phyloP scores from a whole-genome alignment of 2,113 vertebrate species.

The Ciconia maguari region DNA sequence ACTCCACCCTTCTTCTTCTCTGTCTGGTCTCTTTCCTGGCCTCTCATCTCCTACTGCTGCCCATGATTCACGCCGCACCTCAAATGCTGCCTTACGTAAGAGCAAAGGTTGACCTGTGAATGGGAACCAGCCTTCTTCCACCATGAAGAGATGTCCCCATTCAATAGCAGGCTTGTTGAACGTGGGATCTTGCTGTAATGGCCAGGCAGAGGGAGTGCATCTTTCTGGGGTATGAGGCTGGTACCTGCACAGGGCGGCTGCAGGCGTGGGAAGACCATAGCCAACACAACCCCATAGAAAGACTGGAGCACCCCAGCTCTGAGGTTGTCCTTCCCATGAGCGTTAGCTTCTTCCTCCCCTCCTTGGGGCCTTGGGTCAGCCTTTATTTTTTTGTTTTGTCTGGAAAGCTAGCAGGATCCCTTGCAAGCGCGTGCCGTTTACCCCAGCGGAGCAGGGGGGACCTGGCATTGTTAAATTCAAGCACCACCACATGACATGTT shows the following conservation, averaged over 20 bases:
- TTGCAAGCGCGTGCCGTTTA: neutral
- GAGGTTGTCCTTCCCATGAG: neutral
- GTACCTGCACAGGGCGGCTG: neutral
- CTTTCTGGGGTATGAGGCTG: neutral
- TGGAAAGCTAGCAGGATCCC: neutral
- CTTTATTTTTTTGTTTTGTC: neutral
- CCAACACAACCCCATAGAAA: neutral
- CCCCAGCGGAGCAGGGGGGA: fast-evolving
- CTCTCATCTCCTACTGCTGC: neutral
- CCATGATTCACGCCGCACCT: fast-evolving
- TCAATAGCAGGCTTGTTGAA: neutral
- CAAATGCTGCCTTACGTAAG: fast-evolving
- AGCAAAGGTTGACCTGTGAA: fast-evolving
- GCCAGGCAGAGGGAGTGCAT: fast-evolving
- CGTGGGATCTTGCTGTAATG: fast-evolving
- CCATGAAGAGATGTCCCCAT: fast-evolving
- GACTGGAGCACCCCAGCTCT: fast-evolving
- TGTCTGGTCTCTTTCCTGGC: neutral
- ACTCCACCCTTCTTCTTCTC: neutral
- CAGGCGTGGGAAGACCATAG: fast-evolving
- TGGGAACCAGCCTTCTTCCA: neutral
- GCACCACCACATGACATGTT: neutral
- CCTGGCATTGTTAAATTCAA: neutral
- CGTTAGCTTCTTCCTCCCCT: neutral
- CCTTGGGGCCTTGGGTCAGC: neutral